Conservation (phyloP, 2,888 invertebrate species). For the Calameuta filiformis region DNA sequence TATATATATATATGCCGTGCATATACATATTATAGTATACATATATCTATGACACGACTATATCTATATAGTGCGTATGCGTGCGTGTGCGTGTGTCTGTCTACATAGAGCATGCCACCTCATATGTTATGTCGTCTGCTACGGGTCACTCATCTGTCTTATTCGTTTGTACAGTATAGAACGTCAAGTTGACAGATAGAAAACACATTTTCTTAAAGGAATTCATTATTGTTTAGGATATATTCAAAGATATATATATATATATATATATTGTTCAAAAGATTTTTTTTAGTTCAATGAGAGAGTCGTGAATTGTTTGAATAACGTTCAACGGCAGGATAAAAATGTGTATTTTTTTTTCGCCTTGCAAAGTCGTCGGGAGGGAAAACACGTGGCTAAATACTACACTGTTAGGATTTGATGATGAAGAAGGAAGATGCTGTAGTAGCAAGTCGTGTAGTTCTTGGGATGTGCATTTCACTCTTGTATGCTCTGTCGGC, state of each 20-base stretch:
- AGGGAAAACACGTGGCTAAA: not conserved
- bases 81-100: constrained; percentile 32
- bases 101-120: constrained; percentile 56
- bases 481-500: not conserved
- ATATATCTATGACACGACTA: constrained; percentile 10
- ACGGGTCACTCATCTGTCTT: constrained; percentile 35
- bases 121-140: constrained; percentile 35
- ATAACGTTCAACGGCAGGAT: not conserved
- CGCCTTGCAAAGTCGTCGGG: not conserved
- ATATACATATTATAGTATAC: constrained; percentile 26
- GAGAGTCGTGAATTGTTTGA: not conserved
- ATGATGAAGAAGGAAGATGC: not conserved
- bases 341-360: not conserved
- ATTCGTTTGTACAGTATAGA: constrained; percentile 21
- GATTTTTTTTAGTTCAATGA: not conserved
- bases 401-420: not conserved
- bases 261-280: not conserved
- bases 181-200: not conserved
- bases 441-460: not conserved
- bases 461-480: not conserved
- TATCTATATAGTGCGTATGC: constrained; percentile 3
- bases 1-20: constrained; percentile 35
- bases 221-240: not conserved
- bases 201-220: not conserved
- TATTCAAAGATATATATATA: not conserved